Evolutionary conservation across 2,113 vertebrate species (phyloP).

Genomic region (Siphamia tubifer): DNA sequence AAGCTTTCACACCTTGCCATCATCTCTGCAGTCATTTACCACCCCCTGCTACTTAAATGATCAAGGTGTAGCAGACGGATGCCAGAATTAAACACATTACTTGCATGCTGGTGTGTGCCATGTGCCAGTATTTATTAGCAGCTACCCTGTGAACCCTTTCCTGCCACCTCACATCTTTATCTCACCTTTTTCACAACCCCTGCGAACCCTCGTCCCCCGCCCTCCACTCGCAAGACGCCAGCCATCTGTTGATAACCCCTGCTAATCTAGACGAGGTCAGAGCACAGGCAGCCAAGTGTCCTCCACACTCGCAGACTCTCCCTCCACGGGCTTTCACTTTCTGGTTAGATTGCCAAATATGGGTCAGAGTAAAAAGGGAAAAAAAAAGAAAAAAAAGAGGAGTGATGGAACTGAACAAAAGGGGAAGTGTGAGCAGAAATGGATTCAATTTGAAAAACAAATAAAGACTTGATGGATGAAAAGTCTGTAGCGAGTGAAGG

Average conservation of each 20-base stretch:
- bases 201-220: background rate
- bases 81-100: constrained; percentile 23
- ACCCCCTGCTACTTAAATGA: constrained; percentile 5
- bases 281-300: constrained; percentile 42
- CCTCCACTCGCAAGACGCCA: background rate
- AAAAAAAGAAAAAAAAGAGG: too few species aligned
- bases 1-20: background rate
- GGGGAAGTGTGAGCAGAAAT: background rate
- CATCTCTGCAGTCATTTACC: background rate
- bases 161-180: constrained; percentile 41
- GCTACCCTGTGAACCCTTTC: background rate
- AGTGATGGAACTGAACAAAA: background rate
- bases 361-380: background rate
- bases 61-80: constrained; percentile 29
- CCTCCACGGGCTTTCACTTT: constrained; percentile 43
- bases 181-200: constrained; percentile 16
- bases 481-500: background rate
- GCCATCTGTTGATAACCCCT: constrained; percentile 71
- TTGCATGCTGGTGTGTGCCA: background rate
- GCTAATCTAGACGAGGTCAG: constrained; percentile 69
- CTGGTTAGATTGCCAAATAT: constrained; percentile 32
- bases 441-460: background rate
- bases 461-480: background rate
- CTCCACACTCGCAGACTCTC: background rate
- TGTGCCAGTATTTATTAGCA: constrained; percentile 29